These are phyloP conservation scores for Lochmaea crataegi DNA, from an alignment of 2,888 invertebrate genomes.

Conservation along the genomic window DNA sequence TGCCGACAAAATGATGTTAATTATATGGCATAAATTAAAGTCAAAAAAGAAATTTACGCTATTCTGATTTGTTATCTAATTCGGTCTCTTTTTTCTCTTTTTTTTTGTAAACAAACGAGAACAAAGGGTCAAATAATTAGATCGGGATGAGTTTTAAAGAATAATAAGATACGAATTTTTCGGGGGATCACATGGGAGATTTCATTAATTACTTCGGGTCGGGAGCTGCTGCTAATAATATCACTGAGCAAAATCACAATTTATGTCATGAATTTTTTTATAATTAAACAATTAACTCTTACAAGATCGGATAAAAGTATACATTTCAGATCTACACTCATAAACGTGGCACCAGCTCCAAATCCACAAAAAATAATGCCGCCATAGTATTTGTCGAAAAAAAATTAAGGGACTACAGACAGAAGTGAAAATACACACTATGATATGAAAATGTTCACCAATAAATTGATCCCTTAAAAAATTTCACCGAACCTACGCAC, in stretches of 20 bases:
- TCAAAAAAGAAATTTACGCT: conserved; percentile 15
- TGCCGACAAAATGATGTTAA: conserved; percentile 11
- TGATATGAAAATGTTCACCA: too few relatives aligned
- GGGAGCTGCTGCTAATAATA: neutral
- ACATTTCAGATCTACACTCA: too few relatives aligned
- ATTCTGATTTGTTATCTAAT: conserved; percentile 29
- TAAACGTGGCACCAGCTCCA: too few relatives aligned
- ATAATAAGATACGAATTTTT: neutral
- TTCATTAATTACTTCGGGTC: neutral
- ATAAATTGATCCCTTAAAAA: too few relatives aligned
- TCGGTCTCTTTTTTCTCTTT: conserved; percentile 18
- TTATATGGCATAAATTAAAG: conserved; percentile 27
- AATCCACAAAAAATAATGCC: too few relatives aligned
- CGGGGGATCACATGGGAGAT: neutral
- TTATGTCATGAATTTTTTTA: neutral
- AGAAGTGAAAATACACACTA: too few relatives aligned
- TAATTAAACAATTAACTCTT: neutral
- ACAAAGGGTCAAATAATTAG: conserved; percentile 11
- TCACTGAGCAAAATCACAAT: neutral
- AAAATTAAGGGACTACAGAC: too few relatives aligned
- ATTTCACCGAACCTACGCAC: too few relatives aligned
- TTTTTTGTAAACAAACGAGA: conserved; percentile 5
- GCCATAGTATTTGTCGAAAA: too few relatives aligned
- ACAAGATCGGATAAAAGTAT: neutral
- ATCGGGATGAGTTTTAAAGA: neutral